Conservation (phyloP, 2,888 invertebrate genomes). For the Rhabditoides inermis region DNA sequence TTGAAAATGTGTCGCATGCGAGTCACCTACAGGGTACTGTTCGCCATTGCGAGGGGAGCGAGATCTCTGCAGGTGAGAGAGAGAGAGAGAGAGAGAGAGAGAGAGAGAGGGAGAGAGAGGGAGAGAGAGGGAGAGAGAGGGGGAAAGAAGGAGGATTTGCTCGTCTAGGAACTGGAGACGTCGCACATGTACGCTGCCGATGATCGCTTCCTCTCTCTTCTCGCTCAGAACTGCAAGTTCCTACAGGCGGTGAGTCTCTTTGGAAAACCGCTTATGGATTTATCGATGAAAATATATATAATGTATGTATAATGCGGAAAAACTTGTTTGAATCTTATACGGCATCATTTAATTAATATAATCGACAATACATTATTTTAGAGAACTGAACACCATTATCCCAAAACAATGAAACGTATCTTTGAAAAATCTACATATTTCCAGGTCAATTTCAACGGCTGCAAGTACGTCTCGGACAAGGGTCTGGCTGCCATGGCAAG, state of each 20-base stretch:
- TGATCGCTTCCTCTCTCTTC: conserved; percentile 44
- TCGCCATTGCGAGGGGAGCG: conserved; percentile 49
- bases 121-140: background rate
- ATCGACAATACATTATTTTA: too few species aligned
- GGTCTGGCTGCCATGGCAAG: conserved; percentile 46
- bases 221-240: conserved; percentile 43
- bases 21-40: conserved; percentile 45
- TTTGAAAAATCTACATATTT: too few species aligned
- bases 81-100: background rate
- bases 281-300: too few species aligned
- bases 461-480: conserved; percentile 46
- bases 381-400: too few species aligned
- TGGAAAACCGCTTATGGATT: too few species aligned
- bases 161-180: conserved; percentile 40
- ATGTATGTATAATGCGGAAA: too few species aligned
- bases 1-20: conserved; percentile 41
- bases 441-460: conserved; percentile 52
- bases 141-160: background rate
- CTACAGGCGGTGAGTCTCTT: conserved; percentile 15
- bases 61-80: conserved; percentile 13
- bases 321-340: too few species aligned
- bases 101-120: background rate
- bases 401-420: too few species aligned
- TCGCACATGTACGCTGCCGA: conserved; percentile 50
- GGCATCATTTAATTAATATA: too few species aligned